These are phyloP conservation scores for Cromileptes altivelis DNA, from an alignment of 2,113 vertebrate genomes.

Conservation along the genomic window DNA sequence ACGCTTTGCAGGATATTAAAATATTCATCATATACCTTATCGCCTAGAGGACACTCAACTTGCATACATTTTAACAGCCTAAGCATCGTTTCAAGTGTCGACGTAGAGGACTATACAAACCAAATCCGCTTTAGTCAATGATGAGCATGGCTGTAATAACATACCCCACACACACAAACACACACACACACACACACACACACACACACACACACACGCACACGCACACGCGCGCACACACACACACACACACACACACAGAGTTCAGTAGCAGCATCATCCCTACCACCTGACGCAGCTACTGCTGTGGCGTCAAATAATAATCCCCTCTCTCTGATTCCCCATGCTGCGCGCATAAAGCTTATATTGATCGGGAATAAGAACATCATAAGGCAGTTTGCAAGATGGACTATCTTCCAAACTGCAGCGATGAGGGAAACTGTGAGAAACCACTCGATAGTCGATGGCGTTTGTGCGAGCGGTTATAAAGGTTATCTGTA, in stretches of 20 bases:
- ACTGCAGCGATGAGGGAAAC: slow-evolving; percentile 11
- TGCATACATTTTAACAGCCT: not conserved
- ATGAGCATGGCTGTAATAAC: not conserved
- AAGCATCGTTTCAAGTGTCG: not conserved
- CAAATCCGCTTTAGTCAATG: not conserved
- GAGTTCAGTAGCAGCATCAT: not conserved
- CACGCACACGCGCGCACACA: not conserved
- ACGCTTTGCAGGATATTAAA: not conserved
- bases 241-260: not conserved
- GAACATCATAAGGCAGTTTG: slow-evolving; percentile 23
- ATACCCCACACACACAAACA: not conserved
- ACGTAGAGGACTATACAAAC: not conserved
- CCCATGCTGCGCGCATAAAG: not conserved
- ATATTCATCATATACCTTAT: not conserved
- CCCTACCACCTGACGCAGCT: slow-evolving; percentile 14
- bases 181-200: not conserved
- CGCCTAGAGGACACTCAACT: not conserved
- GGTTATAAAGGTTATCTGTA: slow-evolving; percentile 7
- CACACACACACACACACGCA: not conserved
- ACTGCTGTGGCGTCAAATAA: slow-evolving; percentile 24
- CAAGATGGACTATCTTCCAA: slow-evolving; percentile 9
- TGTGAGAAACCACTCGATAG: slow-evolving; percentile 14
- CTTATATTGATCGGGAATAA: slow-evolving; percentile 27
- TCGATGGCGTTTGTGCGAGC: not conserved
- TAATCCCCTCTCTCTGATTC: slow-evolving; percentile 19